A percentile compares a stretch with the other conserved stretches of the same genome.
Evolutionary conservation across 1,140 invertebrate genomes (phyloP).

Genomic region (Ptiloglossa arizonensis): DNA sequence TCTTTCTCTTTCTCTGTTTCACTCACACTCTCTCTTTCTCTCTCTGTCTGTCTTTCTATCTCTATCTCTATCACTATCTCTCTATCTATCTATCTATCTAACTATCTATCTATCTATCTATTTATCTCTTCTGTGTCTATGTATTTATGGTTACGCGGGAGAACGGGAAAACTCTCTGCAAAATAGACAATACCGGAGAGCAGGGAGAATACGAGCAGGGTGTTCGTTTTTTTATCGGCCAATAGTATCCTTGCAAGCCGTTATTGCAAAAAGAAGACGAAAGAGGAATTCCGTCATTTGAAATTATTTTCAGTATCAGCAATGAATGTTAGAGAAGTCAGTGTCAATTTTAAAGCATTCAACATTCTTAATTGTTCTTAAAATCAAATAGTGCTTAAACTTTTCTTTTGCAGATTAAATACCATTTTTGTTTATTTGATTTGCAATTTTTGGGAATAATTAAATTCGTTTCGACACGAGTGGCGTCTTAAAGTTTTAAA

Average conservation of each 20-base stretch:
- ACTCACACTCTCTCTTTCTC: slow-evolving; percentile 27
- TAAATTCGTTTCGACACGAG: too few species aligned
- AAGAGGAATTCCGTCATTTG: not conserved
- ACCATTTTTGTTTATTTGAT: too few species aligned
- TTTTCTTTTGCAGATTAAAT: too few species aligned
- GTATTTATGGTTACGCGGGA: slow-evolving; percentile 18
- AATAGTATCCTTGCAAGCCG: slow-evolving; percentile 14
- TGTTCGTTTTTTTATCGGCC: slow-evolving; percentile 6
- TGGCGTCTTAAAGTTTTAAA: too few species aligned
- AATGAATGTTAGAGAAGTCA: too few species aligned
- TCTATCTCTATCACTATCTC: not conserved
- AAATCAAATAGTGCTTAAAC: too few species aligned
- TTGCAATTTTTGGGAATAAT: too few species aligned
- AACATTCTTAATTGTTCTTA: too few species aligned
- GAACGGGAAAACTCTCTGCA: slow-evolving; percentile 37
- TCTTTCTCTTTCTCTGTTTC: not conserved
- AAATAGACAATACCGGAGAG: slow-evolving; percentile 47
- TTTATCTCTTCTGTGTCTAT: not conserved
- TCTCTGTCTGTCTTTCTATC: not conserved
- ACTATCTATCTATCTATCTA: not conserved
- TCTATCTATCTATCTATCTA: too few species aligned
- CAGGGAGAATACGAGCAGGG: slow-evolving; percentile 28
- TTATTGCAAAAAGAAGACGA: not conserved
- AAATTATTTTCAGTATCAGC: too few species aligned
- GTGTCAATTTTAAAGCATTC: too few species aligned